Conservation (phyloP, 2,797 vertebrate species). For the Heterohyrax brucei region DNA sequence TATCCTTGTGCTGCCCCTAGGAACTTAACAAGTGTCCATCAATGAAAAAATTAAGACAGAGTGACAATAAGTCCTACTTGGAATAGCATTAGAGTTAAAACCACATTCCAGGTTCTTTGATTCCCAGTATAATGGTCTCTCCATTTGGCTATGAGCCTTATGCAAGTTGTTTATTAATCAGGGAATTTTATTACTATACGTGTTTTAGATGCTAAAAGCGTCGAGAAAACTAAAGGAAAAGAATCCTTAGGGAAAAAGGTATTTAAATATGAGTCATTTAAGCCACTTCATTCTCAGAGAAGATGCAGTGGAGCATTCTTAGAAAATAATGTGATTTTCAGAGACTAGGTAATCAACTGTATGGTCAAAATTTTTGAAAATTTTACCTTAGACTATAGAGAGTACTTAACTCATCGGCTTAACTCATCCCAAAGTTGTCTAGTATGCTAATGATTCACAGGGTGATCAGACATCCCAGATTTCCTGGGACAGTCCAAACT, state of each 20-base stretch:
- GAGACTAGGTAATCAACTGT: neutral
- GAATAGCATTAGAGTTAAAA: neutral
- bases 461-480: neutral
- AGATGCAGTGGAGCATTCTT: neutral
- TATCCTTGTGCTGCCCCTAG: neutral
- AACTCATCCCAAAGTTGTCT: slow-evolving; percentile 10
- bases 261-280: neutral
- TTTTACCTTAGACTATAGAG: neutral
- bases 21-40: neutral
- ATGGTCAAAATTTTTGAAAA: neutral
- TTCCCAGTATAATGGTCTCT: neutral
- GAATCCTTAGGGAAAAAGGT: neutral
- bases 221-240: slow-evolving; percentile 16
- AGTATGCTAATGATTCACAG: neutral
- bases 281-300: neutral
- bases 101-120: neutral
- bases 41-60: slow-evolving; percentile 16
- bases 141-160: neutral
- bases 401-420: neutral
- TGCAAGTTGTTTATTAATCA: slow-evolving; percentile 23
- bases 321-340: neutral
- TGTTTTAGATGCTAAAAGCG: slow-evolving; percentile 33
- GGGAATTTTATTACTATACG: neutral
- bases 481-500: neutral
- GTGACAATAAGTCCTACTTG: neutral